Evolutionary conservation across 2,113 vertebrate genomes (phyloP).

Genomic region (Isurus oxyrinchus): DNA sequence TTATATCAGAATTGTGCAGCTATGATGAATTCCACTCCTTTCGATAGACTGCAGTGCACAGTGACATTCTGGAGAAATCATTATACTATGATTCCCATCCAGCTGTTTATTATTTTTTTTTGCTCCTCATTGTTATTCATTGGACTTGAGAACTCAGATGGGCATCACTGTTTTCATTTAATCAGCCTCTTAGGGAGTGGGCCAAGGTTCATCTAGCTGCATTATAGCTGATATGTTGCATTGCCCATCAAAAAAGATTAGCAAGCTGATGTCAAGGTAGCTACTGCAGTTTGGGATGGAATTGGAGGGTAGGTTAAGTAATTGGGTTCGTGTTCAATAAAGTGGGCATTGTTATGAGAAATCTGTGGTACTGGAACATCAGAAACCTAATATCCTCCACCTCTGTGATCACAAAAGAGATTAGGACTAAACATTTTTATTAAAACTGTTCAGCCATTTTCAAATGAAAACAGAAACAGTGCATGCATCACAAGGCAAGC

Average conservation of each 20-base stretch:
- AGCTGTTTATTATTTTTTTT: conserved; percentile 40
- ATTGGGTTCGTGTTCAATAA: conserved; percentile 94
- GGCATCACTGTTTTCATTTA: conserved; percentile 79
- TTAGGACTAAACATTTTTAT: conserved; percentile 62
- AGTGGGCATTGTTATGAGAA: conserved; percentile 67
- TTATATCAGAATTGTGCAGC: background rate
- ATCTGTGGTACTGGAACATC: conserved; percentile 55
- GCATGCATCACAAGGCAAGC: background rate
- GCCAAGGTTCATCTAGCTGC: conserved; percentile 61
- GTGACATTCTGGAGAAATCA: background rate
- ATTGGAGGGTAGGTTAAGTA: conserved; percentile 83
- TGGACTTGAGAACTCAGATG: conserved; percentile 70
- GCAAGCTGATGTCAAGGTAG: conserved; percentile 66
- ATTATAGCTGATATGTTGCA: conserved; percentile 61
- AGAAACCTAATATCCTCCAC: conserved; percentile 65
- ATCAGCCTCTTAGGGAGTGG: conserved; percentile 70
- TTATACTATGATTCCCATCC: conserved; percentile 12
- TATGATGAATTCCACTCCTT: background rate
- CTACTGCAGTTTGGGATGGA: conserved; percentile 63
- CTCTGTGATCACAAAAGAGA: conserved; percentile 62
- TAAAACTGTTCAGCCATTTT: conserved; percentile 56
- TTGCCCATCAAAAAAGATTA: conserved; percentile 83
- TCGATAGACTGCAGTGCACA: background rate
- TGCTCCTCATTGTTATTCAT: conserved; percentile 78
- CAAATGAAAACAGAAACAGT: background rate